Conservation (phyloP, 2,888 invertebrate species). For the Eristalis pertinax region DNA sequence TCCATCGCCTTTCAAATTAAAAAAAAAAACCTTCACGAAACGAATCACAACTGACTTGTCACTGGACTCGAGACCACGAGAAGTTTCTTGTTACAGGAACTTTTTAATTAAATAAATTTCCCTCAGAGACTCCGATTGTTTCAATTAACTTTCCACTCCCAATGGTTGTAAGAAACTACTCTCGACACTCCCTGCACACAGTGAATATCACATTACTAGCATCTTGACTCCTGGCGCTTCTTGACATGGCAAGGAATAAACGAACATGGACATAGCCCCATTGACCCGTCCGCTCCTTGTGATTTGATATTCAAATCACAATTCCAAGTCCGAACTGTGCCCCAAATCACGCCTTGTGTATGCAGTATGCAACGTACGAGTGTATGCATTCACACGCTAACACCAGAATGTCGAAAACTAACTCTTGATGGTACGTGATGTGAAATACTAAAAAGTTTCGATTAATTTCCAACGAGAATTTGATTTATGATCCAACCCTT, state of each 20-base stretch:
- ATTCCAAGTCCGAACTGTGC: conserved; percentile 42
- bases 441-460: conserved; percentile 53
- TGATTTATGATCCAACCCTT: conserved; percentile 63
- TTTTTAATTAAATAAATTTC: conserved; percentile 64
- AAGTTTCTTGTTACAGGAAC: conserved; percentile 6
- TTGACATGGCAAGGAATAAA: background rate
- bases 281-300: conserved; percentile 2
- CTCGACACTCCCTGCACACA: background rate
- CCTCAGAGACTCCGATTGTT: conserved; percentile 5
- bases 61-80: conserved; percentile 40
- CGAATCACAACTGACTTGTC: conserved; percentile 51
- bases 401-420: conserved; percentile 58
- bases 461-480: conserved; percentile 61
- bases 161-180: background rate
- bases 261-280: background rate
- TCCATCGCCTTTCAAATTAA: conserved; percentile 5
- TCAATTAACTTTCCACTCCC: background rate
- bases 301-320: conserved; percentile 63
- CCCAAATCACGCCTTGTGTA: conserved; percentile 28
- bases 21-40: conserved; percentile 23
- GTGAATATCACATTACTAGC: conserved; percentile 21
- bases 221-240: background rate
- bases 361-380: conserved; percentile 11
- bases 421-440: conserved; percentile 61
- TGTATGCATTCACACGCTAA: conserved; percentile 55